Evolutionary conservation across 2,797 vertebrate genomes (phyloP).

Genomic region (Sebastes steindachneri): DNA sequence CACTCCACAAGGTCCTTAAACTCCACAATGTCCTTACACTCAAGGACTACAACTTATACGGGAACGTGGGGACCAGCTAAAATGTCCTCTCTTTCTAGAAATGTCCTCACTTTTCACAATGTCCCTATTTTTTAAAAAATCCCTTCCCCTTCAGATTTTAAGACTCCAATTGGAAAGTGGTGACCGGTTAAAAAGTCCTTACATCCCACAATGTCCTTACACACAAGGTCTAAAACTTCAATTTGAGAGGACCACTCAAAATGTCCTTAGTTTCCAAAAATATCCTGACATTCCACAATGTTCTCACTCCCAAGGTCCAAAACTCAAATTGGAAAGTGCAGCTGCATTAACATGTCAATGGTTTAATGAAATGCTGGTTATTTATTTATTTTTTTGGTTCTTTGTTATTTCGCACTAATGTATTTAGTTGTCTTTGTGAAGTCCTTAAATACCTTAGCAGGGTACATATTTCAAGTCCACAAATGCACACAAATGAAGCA

Average conservation of each 20-base stretch:
- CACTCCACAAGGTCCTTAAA: background rate
- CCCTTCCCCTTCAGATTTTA: too few relatives aligned
- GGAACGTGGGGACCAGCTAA: background rate
- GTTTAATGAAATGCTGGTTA: background rate
- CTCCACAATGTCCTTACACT: background rate
- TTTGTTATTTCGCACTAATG: background rate
- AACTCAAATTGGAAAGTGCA: background rate
- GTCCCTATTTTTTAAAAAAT: background rate
- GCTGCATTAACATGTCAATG: background rate
- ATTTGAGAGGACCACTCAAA: background rate
- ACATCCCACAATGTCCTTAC: background rate
- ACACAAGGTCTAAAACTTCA: background rate
- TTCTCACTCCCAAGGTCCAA: background rate
- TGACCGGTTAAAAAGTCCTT: background rate
- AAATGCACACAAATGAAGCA: background rate
- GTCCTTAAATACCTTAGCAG: background rate
- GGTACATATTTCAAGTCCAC: background rate
- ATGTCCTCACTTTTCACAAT: too few relatives aligned
- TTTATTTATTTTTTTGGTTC: too few relatives aligned
- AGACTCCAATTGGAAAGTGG: background rate
- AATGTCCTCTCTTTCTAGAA: too few relatives aligned
- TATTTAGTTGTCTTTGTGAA: background rate
- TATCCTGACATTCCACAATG: background rate
- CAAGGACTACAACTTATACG: background rate
- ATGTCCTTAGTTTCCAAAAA: background rate